These are phyloP conservation scores for Miniopterus natalensis DNA, from an alignment of 2,113 vertebrate genomes.

Conservation along the genomic window DNA sequence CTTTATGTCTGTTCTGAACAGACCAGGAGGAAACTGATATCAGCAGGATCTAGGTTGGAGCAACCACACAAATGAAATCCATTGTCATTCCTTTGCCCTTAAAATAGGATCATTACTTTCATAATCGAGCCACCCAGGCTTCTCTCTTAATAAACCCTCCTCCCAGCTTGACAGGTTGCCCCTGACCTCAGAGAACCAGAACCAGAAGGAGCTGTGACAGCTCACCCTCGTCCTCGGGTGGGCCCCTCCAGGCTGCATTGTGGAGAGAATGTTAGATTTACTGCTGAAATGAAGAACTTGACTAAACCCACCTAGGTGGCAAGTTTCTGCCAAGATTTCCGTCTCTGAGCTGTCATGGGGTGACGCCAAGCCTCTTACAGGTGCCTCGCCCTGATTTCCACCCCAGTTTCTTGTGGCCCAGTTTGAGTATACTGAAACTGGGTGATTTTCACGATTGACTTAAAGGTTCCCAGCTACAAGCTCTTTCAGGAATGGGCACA, in stretches of 20 bases:
- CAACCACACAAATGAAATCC: constrained; percentile 4
- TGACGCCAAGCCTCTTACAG: neutral
- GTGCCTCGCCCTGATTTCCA: neutral
- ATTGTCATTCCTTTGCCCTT: neutral
- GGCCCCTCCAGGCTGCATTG: neutral
- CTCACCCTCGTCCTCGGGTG: neutral
- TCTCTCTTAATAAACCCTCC: neutral
- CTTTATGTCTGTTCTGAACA: neutral
- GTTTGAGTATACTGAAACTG: neutral
- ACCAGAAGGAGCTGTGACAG: neutral
- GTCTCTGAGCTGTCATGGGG: neutral
- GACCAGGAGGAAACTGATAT: constrained; percentile 26
- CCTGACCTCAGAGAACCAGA: constrained; percentile 5
- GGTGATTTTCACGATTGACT: neutral
- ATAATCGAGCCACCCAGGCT: neutral
- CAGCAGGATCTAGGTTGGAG: neutral
- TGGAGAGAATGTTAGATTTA: neutral
- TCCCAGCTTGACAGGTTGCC: neutral
- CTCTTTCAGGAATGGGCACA: neutral
- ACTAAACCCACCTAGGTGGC: neutral
- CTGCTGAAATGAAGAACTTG: neutral
- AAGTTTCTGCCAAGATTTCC: neutral
- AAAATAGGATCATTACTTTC: neutral
- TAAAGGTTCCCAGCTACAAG: neutral
- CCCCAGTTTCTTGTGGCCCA: neutral